Evolutionary conservation across 2,797 vertebrate genomes (phyloP).

Genomic region (Choloepus didactylus): DNA sequence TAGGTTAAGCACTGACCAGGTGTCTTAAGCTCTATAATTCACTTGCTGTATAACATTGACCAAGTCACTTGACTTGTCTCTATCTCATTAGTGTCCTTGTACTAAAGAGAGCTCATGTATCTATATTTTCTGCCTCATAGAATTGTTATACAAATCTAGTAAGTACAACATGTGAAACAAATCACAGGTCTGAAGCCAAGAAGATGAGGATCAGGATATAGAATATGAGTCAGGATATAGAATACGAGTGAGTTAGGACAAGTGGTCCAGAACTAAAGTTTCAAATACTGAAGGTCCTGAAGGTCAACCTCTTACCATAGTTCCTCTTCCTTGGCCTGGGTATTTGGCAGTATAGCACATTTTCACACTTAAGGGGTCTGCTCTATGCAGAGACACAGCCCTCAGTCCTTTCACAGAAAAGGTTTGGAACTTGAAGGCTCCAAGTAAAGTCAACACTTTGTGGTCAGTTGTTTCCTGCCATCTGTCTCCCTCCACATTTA

Average conservation of each 20-base stretch:
- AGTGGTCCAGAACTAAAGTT: neutral
- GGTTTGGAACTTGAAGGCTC: neutral
- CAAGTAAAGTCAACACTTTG: neutral
- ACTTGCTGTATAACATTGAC: neutral
- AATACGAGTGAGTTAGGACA: neutral
- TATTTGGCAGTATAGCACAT: neutral
- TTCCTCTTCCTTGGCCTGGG: no score
- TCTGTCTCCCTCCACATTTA: neutral
- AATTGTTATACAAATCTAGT: neutral
- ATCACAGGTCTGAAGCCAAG: neutral
- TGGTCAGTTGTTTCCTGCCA: neutral
- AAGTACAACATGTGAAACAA: neutral
- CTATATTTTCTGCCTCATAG: neutral
- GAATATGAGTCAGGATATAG: neutral
- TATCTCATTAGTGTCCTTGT: neutral
- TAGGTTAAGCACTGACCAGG: neutral
- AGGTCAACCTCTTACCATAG: accelerated
- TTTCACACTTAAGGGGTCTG: neutral
- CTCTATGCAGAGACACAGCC: neutral
- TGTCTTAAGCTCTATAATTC: neutral
- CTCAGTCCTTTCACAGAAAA: neutral
- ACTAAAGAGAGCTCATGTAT: neutral
- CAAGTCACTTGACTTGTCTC: neutral
- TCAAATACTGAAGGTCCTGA: neutral
- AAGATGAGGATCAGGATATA: neutral